Percentiles rank a stretch among this genome's conserved stretches.
phyloP scores from a whole-genome alignment of 2,888 invertebrate species.

The Philaethria dido region DNA sequence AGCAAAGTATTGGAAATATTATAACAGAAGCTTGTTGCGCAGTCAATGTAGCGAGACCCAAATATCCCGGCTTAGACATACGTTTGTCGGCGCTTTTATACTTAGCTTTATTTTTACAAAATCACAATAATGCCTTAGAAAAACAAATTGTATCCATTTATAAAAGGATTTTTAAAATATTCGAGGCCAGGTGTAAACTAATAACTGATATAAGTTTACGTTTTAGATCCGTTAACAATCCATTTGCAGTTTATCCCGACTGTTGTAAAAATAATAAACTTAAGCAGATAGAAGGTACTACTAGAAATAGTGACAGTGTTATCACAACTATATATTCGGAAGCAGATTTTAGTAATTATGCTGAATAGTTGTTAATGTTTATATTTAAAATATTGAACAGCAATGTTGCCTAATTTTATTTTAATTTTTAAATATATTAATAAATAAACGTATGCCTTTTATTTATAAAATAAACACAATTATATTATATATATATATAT shows the following conservation, averaged over 20 bases:
- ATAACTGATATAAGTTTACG: slow-evolving; percentile 66
- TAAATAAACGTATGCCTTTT: neutral
- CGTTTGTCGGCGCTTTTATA: slow-evolving; percentile 79
- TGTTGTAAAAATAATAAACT: slow-evolving; percentile 49
- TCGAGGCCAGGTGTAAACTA: slow-evolving; percentile 66
- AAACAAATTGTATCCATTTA: slow-evolving; percentile 59
- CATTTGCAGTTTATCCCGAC: slow-evolving; percentile 76
- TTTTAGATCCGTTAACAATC: slow-evolving; percentile 82
- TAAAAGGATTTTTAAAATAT: slow-evolving; percentile 61
- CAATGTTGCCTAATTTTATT: neutral
- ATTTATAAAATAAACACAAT: neutral
- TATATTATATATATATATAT: neutral
- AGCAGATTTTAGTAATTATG: slow-evolving; percentile 3
- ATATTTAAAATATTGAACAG: neutral
- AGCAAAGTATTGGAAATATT: slow-evolving; percentile 82
- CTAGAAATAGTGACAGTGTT: slow-evolving; percentile 48
- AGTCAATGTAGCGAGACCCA: slow-evolving; percentile 80
- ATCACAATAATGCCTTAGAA: slow-evolving; percentile 67
- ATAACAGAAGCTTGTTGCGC: slow-evolving; percentile 82
- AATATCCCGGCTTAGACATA: slow-evolving; percentile 83
- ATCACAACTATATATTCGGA: slow-evolving; percentile 35
- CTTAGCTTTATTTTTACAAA: slow-evolving; percentile 84
- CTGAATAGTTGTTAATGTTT: neutral
- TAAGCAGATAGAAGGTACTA: slow-evolving; percentile 43
- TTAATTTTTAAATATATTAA: neutral